Percentiles rank a stretch among this genome's conserved stretches.
These are phyloP conservation scores for Geopemphigus sp. DNA, from an alignment of 1,140 invertebrate species.

Conservation along the genomic window DNA sequence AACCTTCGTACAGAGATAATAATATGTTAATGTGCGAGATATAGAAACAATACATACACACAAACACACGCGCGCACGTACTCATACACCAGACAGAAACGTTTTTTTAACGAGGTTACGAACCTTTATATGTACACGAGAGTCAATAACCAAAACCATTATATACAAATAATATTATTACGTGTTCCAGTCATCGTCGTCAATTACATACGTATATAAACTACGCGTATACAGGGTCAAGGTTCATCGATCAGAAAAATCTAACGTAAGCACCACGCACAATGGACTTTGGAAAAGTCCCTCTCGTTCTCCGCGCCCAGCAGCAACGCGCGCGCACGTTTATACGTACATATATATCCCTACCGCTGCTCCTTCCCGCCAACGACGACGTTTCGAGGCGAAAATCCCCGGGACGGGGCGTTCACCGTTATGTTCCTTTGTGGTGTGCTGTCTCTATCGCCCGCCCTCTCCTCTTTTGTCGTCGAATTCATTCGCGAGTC, in stretches of 20 bases:
- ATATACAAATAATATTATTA: too few relatives aligned
- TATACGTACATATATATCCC: too few relatives aligned
- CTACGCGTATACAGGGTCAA: constrained; percentile 19
- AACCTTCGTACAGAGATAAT: too few relatives aligned
- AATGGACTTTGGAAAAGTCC: constrained; percentile 31
- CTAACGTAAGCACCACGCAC: not conserved
- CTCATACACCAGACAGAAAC: not conserved
- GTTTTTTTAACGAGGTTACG: constrained; percentile 13
- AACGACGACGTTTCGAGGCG: too few relatives aligned
- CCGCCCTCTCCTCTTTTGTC: too few relatives aligned
- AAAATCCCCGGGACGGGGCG: too few relatives aligned
- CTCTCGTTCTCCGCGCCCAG: not conserved
- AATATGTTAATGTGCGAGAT: too few relatives aligned
- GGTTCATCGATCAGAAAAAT: constrained; percentile 48
- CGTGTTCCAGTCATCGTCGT: constrained; percentile 8
- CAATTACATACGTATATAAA: not conserved
- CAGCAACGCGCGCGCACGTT: too few relatives aligned
- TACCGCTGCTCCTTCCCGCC: too few relatives aligned
- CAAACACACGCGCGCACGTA: not conserved
- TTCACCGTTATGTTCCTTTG: not conserved
- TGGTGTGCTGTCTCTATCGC: too few relatives aligned
- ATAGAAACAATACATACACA: not conserved
- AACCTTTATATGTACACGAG: constrained; percentile 15
- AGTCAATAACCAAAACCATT: constrained; percentile 31
- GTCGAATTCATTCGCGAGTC: too few relatives aligned